These are phyloP conservation scores for Cordilura impudica DNA, from an alignment of 2,888 invertebrate species.

Conservation along the genomic window DNA sequence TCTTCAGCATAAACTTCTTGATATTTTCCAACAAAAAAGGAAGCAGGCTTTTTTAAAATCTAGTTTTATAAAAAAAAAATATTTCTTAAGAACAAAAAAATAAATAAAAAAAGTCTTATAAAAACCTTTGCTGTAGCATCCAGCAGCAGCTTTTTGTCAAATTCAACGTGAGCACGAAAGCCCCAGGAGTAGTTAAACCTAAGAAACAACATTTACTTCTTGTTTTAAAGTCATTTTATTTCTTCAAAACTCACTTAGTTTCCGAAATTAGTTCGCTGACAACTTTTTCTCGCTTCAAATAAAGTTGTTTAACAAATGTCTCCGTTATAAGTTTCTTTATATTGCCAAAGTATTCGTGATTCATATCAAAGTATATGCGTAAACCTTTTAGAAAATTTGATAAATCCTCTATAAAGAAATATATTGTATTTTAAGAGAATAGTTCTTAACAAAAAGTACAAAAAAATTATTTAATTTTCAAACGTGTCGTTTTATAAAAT, in stretches of 20 bases:
- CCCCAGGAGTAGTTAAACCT: constrained; percentile 69
- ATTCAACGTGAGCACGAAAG: constrained; percentile 67
- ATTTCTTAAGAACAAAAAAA: not conserved
- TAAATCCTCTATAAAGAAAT: constrained; percentile 63
- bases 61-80: constrained; percentile 41
- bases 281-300: constrained; percentile 67
- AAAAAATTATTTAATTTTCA: too few relatives aligned
- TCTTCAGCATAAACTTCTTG: constrained; percentile 57
- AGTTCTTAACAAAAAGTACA: too few relatives aligned
- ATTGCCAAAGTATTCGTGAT: constrained; percentile 68
- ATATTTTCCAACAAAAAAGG: constrained; percentile 66
- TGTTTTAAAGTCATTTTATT: not conserved
- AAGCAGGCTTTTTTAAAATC: constrained; percentile 66
- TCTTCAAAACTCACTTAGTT: constrained; percentile 56
- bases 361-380: constrained; percentile 65
- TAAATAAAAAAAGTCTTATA: not conserved
- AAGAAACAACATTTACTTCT: not conserved
- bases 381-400: constrained; percentile 66
- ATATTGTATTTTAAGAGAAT: too few relatives aligned
- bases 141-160: constrained; percentile 66
- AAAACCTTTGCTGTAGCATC: constrained; percentile 67
- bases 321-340: constrained; percentile 69
- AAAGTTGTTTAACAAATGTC: constrained; percentile 69
- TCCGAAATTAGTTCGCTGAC: constrained; percentile 63
- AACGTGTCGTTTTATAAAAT: too few relatives aligned